Base-by-base conservation (phyloP, 2,888 invertebrate genomes). In the Agapostemon virescens region DNA sequence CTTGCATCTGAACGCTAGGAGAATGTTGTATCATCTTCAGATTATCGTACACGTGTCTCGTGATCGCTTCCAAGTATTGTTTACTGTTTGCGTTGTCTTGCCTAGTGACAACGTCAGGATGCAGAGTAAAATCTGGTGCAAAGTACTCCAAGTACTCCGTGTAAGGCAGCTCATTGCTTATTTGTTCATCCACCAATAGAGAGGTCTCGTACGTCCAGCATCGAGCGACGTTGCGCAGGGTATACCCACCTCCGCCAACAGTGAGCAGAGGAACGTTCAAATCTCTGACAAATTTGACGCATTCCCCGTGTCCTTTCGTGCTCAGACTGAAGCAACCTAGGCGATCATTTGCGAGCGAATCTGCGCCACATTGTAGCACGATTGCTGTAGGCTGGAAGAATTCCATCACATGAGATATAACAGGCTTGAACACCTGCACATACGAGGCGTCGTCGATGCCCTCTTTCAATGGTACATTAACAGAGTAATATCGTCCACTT, bases 141-240 rank as follows among this genome's bases (percentile, higher is more conserved):
- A 99, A 99, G 93, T 98, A 99, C 92, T 99, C 98, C 76, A 98
- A 94, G 91, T 99, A 99, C 91, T 99, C 98, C 0, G 97, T 98
- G 92, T 97, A 97, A 0, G 99, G 99, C 55, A 99, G 94, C 90
- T 99, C 99, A 92, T 98, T 98, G 69, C 97, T 97, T 77, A 99
- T 98, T 80, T 95, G 96, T 90, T 98, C 98, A 90, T 98, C 98
- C 0, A 99, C 95, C 2, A 99, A 93, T 0, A 99, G 93, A 0
- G 99, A 98, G 0, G 99, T 99, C 93, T 99, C 99, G 89, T 98
- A 98, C 0, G 99, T 98, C 99, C 99, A 99, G 92, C 99, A 99
- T 6, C 99, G 95, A 0, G 99, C 99, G 0, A 99, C 99, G 92
- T 99, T 99, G 40, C 98, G 94, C 36, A 99, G 93, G 0, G 99